Conservation (phyloP, 1,140 invertebrate species). For the Polypedilum vanderplanki region DNA sequence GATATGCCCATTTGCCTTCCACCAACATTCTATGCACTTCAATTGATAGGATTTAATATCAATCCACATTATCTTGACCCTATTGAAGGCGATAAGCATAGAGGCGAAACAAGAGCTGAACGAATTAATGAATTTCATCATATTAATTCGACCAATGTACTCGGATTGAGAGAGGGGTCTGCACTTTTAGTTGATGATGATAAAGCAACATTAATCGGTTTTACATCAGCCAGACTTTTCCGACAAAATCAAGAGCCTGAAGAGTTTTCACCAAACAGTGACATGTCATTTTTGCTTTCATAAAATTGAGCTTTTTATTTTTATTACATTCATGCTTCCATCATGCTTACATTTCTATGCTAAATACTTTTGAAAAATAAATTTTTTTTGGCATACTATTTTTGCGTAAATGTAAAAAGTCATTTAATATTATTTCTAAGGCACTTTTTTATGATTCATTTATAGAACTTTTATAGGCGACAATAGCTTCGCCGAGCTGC, state of each 20-base stretch:
- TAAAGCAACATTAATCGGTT: slow-evolving; percentile 53
- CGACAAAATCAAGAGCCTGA: slow-evolving; percentile 47
- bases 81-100: slow-evolving; percentile 55
- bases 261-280: slow-evolving; percentile 49
- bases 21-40: slow-evolving; percentile 62
- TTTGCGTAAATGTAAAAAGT: background rate
- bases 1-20: slow-evolving; percentile 80
- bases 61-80: slow-evolving; percentile 76
- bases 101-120: slow-evolving; percentile 67
- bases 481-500: slow-evolving; percentile 43
- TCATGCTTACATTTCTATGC: background rate
- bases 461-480: slow-evolving; percentile 39
- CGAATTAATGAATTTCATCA: slow-evolving; percentile 61
- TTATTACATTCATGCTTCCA: slow-evolving; percentile 25
- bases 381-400: background rate
- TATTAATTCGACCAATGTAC: slow-evolving; percentile 51
- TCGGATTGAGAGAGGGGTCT: slow-evolving; percentile 65
- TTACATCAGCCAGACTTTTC: slow-evolving; percentile 58
- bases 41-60: slow-evolving; percentile 74
- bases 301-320: slow-evolving; percentile 32
- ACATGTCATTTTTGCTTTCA: slow-evolving; percentile 49
- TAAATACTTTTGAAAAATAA: slow-evolving; percentile 14
- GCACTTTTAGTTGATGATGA: slow-evolving; percentile 56
- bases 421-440: background rate
- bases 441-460: background rate